Evolutionary conservation across 2,888 invertebrate species (phyloP), one percentile per base, ranked within the genome.

Genomic region (Xestia xanthographa): DNA sequence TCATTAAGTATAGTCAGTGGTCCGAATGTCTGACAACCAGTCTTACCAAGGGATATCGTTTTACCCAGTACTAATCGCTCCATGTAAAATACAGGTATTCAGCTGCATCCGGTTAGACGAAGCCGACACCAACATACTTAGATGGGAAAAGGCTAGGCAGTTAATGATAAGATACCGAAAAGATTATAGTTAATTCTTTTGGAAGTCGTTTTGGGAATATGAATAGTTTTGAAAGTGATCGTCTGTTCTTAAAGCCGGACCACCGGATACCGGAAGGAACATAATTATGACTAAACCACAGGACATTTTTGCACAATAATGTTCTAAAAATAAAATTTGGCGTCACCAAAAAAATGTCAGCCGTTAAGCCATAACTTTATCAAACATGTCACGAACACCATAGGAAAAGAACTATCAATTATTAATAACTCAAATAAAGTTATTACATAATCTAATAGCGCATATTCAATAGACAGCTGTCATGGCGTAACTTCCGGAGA

Each of bases 401-500:
- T 66, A 43, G 43, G 34, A 70, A 72, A 62, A 60, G 20, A 73
- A 68, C 50, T 45, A 34, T 48, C 45, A 74, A 74, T 68, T 71
- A 75, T 43, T 45, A 74, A 60, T 65, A 82, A 17, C 48, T 48
- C 22, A 75, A 80, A 84, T 66, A 81, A 65, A 56, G 26, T 56
- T 53, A 78, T 88, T 79, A 79, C 68, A 75, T 85, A 86, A 87
- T 66, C 38, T 77, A 67, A 66, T 78, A 66, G 62, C 72, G 66
- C 73, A 75, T 77, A 75, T 70, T 75, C 63, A 76, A 76, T 77
- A 72, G 76, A 66, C 73, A 80, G 72, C 79, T 79, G 66, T 84
- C 81, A 87, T 90, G 89, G 87, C 86, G 85, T 82, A 89, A 90
- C 88, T 83, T 92, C 92, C 91, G 86, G 77, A 69, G 67, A 74